A percentile compares a stretch with the other conserved stretches of the same genome.
Conservation (phyloP, 2,888 invertebrate species). For the Celastrina argiolus region DNA sequence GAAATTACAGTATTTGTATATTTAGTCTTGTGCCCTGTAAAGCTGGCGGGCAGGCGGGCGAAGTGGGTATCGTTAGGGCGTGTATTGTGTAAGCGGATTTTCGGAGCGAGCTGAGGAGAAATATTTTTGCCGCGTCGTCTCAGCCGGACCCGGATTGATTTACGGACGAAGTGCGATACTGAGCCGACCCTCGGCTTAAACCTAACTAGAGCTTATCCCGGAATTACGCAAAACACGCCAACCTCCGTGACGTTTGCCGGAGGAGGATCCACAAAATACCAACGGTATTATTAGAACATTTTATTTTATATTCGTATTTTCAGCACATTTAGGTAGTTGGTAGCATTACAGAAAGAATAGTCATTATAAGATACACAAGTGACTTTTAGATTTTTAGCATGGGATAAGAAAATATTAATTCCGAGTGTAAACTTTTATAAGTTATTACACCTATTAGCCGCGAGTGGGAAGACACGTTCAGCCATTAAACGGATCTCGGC, state of each 20-base stretch:
- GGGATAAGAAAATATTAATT: conserved; percentile 45
- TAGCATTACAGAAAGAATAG: too few species aligned
- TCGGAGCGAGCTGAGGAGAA: conserved; percentile 34
- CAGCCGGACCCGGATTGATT: conserved; percentile 65
- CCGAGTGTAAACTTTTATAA: conserved; percentile 64
- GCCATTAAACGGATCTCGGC: conserved; percentile 65
- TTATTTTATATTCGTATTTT: neutral
- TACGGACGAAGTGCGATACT: conserved; percentile 64
- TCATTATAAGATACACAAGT: too few species aligned
- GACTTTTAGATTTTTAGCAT: neutral
- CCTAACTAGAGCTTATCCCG: conserved; percentile 63
- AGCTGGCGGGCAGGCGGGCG: conserved; percentile 23
- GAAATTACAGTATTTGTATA: neutral
- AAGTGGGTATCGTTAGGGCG: conserved; percentile 34
- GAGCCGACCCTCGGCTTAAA: conserved; percentile 52
- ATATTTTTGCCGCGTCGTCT: conserved; percentile 62
- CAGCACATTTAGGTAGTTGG: neutral
- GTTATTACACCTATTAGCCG: conserved; percentile 75
- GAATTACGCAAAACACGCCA: conserved; percentile 68
- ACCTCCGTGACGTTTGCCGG: conserved; percentile 57
- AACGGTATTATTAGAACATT: neutral
- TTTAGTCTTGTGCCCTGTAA: conserved; percentile 25
- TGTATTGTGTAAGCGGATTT: conserved; percentile 37
- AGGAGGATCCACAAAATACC: conserved; percentile 13
- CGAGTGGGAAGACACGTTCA: conserved; percentile 73